Evolutionary conservation across 2,113 vertebrate genomes (phyloP).

Genomic region (Lepisosteus oculatus): DNA sequence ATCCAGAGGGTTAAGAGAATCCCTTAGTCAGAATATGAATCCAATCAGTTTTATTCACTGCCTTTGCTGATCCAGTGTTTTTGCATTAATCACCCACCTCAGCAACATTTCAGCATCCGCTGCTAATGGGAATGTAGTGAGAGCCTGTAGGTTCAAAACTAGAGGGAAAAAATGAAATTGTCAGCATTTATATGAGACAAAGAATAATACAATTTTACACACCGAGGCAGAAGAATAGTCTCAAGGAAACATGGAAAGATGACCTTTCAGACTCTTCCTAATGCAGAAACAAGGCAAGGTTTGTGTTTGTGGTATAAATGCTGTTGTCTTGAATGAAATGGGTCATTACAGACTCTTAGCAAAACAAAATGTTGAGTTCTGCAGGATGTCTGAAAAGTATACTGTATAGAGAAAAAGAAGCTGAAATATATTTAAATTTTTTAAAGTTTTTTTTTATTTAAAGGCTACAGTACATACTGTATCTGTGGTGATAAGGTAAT

Average conservation of each 20-base stretch:
- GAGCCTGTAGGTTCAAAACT: conserved; percentile 22
- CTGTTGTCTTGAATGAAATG: background rate
- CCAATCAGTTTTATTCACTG: conserved; percentile 45
- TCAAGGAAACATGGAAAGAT: background rate
- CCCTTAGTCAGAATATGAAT: conserved; percentile 33
- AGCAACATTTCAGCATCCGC: background rate
- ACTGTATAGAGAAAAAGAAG: too few relatives aligned
- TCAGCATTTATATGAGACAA: conserved; percentile 36
- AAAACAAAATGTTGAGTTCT: background rate
- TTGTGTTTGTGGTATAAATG: background rate
- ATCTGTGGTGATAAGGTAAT: too few relatives aligned
- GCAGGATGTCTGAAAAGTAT: background rate
- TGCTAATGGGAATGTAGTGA: background rate
- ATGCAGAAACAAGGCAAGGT: background rate
- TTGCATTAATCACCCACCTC: conserved; percentile 42
- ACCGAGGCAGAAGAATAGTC: background rate
- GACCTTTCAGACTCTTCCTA: background rate
- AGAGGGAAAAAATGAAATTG: conserved; percentile 52
- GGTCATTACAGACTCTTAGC: background rate
- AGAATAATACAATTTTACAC: background rate
- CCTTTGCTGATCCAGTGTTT: conserved; percentile 54
- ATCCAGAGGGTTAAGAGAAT: conserved; percentile 48
- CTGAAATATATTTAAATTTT: too few relatives aligned
- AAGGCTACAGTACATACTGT: too few relatives aligned
- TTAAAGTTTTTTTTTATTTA: too few relatives aligned